These are phyloP conservation scores for Helostoma temminkii DNA, from an alignment of 2,797 vertebrate species.

Conservation along the genomic window DNA sequence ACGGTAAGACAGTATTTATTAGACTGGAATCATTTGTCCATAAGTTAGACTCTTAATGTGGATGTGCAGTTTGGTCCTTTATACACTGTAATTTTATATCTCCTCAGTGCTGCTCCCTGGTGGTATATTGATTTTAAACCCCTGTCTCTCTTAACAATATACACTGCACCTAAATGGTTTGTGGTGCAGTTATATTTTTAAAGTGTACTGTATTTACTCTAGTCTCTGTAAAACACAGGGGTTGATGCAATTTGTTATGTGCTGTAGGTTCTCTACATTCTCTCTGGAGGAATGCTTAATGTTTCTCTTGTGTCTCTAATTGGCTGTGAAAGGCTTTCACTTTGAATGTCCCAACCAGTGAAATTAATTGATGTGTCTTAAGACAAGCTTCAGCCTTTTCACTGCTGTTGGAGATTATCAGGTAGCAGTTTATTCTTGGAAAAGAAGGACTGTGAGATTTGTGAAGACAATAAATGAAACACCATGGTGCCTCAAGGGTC, in stretches of 20 bases:
- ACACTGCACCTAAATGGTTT: constrained; percentile 7
- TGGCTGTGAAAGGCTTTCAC: constrained; percentile 56
- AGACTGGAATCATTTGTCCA: not conserved
- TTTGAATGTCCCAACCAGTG: constrained; percentile 48
- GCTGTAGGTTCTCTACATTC: constrained; percentile 67
- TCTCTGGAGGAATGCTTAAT: constrained; percentile 54
- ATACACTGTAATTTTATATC: constrained; percentile 10
- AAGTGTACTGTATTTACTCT: constrained; percentile 13
- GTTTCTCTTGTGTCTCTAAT: constrained; percentile 69
- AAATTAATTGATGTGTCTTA: constrained; percentile 53
- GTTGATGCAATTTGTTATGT: constrained; percentile 42
- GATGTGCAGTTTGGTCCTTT: constrained; percentile 5
- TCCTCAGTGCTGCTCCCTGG: constrained; percentile 45
- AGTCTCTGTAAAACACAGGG: constrained; percentile 21
- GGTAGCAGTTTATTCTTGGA: constrained; percentile 26
- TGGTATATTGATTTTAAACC: constrained; percentile 8
- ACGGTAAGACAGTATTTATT: constrained; percentile 81
- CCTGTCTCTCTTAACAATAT: not conserved
- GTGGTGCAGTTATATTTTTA: constrained; percentile 27
- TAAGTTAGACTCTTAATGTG: constrained; percentile 5
- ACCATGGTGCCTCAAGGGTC: not conserved
- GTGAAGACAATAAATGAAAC: constrained; percentile 44
- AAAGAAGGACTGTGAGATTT: constrained; percentile 15
- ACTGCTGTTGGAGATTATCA: constrained; percentile 30
- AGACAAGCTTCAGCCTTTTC: constrained; percentile 25